Conservation (phyloP, 2,888 invertebrate species). For the Aelia acuminata region DNA sequence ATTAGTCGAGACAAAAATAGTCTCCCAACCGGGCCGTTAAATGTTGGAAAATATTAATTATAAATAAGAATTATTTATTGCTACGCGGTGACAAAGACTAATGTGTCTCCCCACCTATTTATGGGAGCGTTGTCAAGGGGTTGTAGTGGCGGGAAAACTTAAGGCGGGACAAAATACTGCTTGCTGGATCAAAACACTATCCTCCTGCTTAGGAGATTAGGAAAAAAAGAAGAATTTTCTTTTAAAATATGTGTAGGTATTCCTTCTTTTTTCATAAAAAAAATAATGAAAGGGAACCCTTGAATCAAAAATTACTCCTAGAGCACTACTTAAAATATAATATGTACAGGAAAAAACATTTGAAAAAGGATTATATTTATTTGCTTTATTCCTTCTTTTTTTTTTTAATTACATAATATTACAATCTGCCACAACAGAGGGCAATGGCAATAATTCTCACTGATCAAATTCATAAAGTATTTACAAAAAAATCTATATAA, state of each 20-base stretch:
- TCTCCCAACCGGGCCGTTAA: neutral
- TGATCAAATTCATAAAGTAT: too few species aligned
- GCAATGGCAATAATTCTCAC: too few species aligned
- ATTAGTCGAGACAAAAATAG: constrained; percentile 10
- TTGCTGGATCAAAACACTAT: neutral
- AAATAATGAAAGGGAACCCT: neutral
- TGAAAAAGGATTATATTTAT: neutral
- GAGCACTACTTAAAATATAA: neutral
- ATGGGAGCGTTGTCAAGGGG: neutral
- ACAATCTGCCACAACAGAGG: too few species aligned
- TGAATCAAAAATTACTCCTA: neutral
- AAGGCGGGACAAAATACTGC: constrained; percentile 35
- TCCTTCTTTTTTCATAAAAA: neutral
- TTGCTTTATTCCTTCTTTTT: neutral
- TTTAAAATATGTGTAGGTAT: neutral
- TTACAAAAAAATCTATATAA: too few species aligned
- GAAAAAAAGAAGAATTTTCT: neutral
- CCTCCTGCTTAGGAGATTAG: neutral
- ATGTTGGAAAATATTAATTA: constrained; percentile 43
- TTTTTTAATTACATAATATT: too few species aligned
- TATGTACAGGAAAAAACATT: too few species aligned
- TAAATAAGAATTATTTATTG: constrained; percentile 41
- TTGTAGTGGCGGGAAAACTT: neutral
- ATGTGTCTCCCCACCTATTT: constrained; percentile 21
- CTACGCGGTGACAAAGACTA: neutral